Evolutionary conservation across 1,140 invertebrate genomes (phyloP), one percentile per base, ranked within the genome.

Genomic region (Venturia canescens): DNA sequence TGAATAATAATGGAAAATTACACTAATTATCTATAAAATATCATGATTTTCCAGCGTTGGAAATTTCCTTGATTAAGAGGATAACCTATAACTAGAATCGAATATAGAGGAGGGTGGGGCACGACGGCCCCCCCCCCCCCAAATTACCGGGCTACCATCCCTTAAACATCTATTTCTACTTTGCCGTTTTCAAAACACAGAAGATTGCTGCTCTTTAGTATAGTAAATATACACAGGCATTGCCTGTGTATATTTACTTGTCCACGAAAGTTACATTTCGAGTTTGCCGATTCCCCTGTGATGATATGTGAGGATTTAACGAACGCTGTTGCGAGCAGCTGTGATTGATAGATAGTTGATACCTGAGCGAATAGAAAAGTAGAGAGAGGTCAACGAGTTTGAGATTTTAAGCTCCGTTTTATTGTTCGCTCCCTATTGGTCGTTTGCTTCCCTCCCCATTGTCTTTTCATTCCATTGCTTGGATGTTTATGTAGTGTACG

Each of bases 371-470:
- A 76, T 29, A 76, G 11, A 48, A 50, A 15, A 50, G 38, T 18
- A n/a, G 57, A 23, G 57, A 6, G 74, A 75, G 74, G 38, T 53
- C 50, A 50, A 31, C 71, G 38, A 21, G 38, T 38, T 74, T 26
- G 29, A 76, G 53, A 53, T 53, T 76, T 76, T 57, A 76, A 76
- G 74, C 57, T 27, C 50, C 57, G 50, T 76, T 76, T 76, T 29
- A 76, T 76, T 76, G 74, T 76, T 34, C 53, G 29, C 38, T 29
- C 26, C 29, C 29, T 21, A 31, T 31, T 18, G 66, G 27, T 69
- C 31, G 18, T 69, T 31, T 69, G 13, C 66, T 13, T 1, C 29
- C 18, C n/a, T 34, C 2, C 29, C 18, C n/a, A 23, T 76, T 53
- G 1, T 23, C 38, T 57, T 18, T 66, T 15, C 60, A 27, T 27